A percentile compares a stretch with the other conserved stretches of the same genome.
phyloP scores from a whole-genome alignment of 2,888 invertebrate genomes.

The Brachypterus glaber region DNA sequence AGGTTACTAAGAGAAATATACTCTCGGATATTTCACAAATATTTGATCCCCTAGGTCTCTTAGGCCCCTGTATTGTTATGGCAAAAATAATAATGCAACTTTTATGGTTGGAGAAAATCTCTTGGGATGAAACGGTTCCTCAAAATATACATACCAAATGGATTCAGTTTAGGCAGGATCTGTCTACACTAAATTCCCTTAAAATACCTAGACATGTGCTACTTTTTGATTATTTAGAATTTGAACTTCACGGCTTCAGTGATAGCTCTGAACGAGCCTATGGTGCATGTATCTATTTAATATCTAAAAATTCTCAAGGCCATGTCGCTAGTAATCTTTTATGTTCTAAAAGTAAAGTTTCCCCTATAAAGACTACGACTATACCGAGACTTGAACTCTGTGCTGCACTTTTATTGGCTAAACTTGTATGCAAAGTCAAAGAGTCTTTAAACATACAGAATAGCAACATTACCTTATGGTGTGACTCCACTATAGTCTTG shows the following conservation, averaged over 20 bases:
- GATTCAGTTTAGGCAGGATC: slow-evolving; percentile 1
- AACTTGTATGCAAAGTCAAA: slow-evolving; percentile 2
- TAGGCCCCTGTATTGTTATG: slow-evolving; percentile 10
- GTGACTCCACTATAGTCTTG: slow-evolving; percentile 7
- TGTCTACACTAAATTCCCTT: slow-evolving; percentile 6
- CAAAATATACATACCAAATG: slow-evolving; percentile 7
- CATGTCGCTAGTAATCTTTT: neutral
- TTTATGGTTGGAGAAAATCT: slow-evolving; percentile 13
- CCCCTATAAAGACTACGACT: slow-evolving; percentile 6
- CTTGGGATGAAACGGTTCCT: slow-evolving; percentile 12
- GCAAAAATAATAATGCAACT: slow-evolving; percentile 12
- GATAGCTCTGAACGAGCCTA: neutral
- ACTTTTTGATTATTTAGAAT: too few species aligned
- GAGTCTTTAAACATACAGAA: neutral
- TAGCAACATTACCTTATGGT: slow-evolving; percentile 1
- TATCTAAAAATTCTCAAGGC: neutral
- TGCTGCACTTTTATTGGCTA: slow-evolving; percentile 1
- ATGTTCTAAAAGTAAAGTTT: slow-evolving; percentile 7
- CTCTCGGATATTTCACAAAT: slow-evolving; percentile 11
- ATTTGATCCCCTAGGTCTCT: slow-evolving; percentile 12
- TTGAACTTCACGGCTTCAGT: neutral
- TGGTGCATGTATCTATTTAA: slow-evolving; percentile 3
- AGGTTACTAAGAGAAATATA: slow-evolving; percentile 8
- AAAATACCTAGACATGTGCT: slow-evolving; percentile 6
- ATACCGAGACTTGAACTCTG: slow-evolving; percentile 6